Base-by-base conservation (phyloP, 2,113 vertebrate genomes). In the Alaudala cheleensis region DNA sequence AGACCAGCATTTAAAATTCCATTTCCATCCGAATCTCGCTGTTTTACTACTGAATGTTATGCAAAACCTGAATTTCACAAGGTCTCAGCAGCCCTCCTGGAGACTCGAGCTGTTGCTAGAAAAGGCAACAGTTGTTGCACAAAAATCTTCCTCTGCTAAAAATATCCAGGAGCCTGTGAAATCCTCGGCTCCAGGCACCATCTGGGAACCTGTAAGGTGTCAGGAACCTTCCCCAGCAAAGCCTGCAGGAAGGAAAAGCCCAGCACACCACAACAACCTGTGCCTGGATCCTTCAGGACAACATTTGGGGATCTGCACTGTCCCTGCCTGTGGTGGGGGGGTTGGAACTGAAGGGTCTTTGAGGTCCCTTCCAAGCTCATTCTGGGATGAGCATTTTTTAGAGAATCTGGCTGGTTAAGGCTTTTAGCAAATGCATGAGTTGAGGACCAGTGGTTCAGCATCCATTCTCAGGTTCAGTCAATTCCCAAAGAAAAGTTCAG, bases 1-100 rank as follows among this genome's bases (percentile, higher is more conserved):
- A 69, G 39, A 69, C 10, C 34, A 61, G 71, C 45, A 11, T 62
- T 91, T 82, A 8, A 67, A 81, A 88, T 60, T 72, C 90, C 31
- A 50, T 47, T 88, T 56, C 79, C 67, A 80, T 33, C 65, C 51
- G 44, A 91, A 51, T 29, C 4, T 51, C 10, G 19, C 66, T 28
- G 31, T 8, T 81, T 96, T 95, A 91, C 82, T 94, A 96, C 87
- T 14, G 24, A 93, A 61, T 73, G 29, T 58, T 76, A 97, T 54
- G 71, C 91, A 95, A 86, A 95, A 82, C 37, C 37, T 28, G 18
- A 39, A 81, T 88, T 96, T 96, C 82, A 93, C 93, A 88, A 80
- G 88, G 94, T 88, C 90, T 83, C 15, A 2, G 54, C 33, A 49
- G 44, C 54, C 73, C 84, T 76, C 81, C 92, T 51, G 37, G 67